These are phyloP conservation scores for Drosophila ogumai DNA, from an alignment of 1,140 invertebrate species.

Conservation along the genomic window DNA sequence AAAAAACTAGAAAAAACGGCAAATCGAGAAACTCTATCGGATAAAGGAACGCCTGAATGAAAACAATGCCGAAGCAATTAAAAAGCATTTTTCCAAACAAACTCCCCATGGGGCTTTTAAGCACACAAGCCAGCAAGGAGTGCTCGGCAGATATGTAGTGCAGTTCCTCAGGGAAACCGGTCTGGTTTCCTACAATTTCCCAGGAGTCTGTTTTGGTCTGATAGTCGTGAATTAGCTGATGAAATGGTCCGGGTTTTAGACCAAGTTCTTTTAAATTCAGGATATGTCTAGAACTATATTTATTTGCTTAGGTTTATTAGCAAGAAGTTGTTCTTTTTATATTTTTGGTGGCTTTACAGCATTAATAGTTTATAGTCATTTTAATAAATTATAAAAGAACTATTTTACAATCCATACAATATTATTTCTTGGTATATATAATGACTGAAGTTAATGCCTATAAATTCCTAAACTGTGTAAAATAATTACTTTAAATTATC, in stretches of 20 bases:
- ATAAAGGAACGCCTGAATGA: constrained; percentile 25
- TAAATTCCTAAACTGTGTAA: too few relatives aligned
- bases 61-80: constrained; percentile 70
- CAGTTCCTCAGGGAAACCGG: not conserved
- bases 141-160: constrained; percentile 3
- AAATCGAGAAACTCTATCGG: constrained; percentile 16
- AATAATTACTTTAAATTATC: too few relatives aligned
- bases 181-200: constrained; percentile 1
- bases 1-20: constrained; percentile 4
- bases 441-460: too few relatives aligned
- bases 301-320: not conserved
- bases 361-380: too few relatives aligned
- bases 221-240: not conserved
- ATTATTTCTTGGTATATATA: not conserved
- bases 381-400: too few relatives aligned
- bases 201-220: constrained; percentile 6
- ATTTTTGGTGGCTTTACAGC: not conserved
- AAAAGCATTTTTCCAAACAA: constrained; percentile 42
- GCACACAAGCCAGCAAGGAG: constrained; percentile 1
- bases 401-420: not conserved
- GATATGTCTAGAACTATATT: not conserved
- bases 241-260: not conserved
- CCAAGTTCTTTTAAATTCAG: not conserved
- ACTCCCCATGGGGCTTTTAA: constrained; percentile 29
- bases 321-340: too few relatives aligned